Conservation (phyloP, 2,888 invertebrate species). For the Drosophila stalkeri region DNA sequence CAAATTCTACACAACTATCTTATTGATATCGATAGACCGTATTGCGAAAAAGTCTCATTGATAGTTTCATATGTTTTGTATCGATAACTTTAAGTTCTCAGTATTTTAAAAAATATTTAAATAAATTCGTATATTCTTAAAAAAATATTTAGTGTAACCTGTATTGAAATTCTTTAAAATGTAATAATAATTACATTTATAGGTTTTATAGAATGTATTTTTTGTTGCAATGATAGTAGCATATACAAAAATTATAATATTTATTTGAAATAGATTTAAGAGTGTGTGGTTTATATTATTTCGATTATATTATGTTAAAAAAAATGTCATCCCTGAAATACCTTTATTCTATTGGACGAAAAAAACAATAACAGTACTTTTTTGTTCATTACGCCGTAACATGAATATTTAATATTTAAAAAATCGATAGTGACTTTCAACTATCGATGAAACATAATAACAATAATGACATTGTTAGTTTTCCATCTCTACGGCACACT, state of each 20-base stretch:
- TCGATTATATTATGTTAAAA: too few relatives aligned
- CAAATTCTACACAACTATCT: slow-evolving; percentile 18
- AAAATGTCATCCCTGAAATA: background rate
- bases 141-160: background rate
- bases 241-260: too few relatives aligned
- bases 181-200: too few relatives aligned
- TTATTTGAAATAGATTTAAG: too few relatives aligned
- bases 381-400: background rate
- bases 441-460: background rate
- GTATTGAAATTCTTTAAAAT: background rate
- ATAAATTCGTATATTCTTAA: background rate
- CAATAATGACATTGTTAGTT: slow-evolving; percentile 19
- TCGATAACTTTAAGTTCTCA: background rate
- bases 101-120: background rate
- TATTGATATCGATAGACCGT: slow-evolving; percentile 26
- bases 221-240: too few relatives aligned
- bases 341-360: background rate
- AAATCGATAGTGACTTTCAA: slow-evolving; percentile 5
- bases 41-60: background rate
- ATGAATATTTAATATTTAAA: background rate
- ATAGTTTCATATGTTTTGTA: background rate
- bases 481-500: slow-evolving; percentile 53
- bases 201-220: too few relatives aligned
- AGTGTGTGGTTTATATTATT: too few relatives aligned
- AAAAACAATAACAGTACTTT: background rate